Percentiles rank a stretch among this genome's conserved stretches.
These are phyloP conservation scores for Lordiphosa fenestrarum DNA, from an alignment of 2,888 invertebrate genomes.

Conservation along the genomic window DNA sequence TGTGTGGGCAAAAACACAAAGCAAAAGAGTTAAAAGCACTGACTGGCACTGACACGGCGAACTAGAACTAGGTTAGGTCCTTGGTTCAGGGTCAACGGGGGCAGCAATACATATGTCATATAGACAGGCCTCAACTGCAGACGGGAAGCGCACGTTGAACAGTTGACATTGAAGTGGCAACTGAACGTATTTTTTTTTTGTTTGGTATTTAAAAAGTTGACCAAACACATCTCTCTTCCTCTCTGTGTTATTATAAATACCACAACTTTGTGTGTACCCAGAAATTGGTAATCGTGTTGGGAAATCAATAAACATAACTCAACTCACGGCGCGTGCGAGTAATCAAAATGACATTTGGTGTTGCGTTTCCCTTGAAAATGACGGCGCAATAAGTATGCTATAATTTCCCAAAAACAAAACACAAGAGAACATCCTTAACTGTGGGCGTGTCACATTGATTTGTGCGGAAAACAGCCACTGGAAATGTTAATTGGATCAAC, in stretches of 20 bases:
- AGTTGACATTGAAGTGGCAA: slow-evolving; percentile 51
- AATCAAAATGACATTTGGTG: slow-evolving; percentile 67
- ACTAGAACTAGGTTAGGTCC: slow-evolving; percentile 5
- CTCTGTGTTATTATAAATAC: too few species aligned
- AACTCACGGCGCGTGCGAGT: slow-evolving; percentile 47
- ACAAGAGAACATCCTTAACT: background rate
- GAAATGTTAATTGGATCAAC: slow-evolving; percentile 65
- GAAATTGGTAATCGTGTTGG: slow-evolving; percentile 7
- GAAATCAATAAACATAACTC: slow-evolving; percentile 58
- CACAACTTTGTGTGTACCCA: too few species aligned
- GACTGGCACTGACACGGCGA: slow-evolving; percentile 1
- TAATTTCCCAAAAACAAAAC: slow-evolving; percentile 25
- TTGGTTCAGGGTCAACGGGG: background rate
- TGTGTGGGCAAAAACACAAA: background rate
- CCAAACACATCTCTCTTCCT: too few species aligned
- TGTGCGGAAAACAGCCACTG: slow-evolving; percentile 17
- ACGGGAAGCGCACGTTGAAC: slow-evolving; percentile 26
- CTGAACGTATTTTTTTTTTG: too few species aligned
- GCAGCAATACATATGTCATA: background rate
- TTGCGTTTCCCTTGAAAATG: slow-evolving; percentile 32
- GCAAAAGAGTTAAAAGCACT: slow-evolving; percentile 6
- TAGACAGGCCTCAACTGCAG: slow-evolving; percentile 11
- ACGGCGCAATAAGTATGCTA: slow-evolving; percentile 34
- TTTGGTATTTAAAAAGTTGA: too few species aligned
- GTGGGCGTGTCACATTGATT: slow-evolving; percentile 46